Base-by-base conservation (phyloP, 2,888 invertebrate genomes). In the Spodoptera littoralis region DNA sequence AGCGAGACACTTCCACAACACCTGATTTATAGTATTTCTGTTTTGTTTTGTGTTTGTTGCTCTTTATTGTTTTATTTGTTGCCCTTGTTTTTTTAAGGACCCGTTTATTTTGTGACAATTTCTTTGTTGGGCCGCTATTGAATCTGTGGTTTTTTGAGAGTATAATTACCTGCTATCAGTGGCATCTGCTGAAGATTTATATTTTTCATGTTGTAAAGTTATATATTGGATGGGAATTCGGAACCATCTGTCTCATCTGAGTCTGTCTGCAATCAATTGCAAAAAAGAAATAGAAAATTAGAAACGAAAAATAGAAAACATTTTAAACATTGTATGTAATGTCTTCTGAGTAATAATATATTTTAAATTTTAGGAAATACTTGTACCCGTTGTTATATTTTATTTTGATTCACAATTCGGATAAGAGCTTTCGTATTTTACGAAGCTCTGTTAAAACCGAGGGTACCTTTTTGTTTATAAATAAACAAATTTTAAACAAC, bases 1-100 rank as follows among this genome's bases (percentile, higher is more conserved):
- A 84, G 73, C 76, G 78, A 79, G 82, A 85, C 84, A 84, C 84
- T 85, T 85, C 85, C 83, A 86, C 85, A 86, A 82, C 86, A 85
- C 80, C 86, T 89, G 88, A 89, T 90, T 90, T 90, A 89, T 89
- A 70, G 82, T 84, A 82, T 82, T 77, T 83, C 77, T 77, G 82
- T 83, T 36, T 86, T 87, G 84, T 87, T 85, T 86, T 84, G 80
- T 84, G 77, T 83, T 85, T 84, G 81, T 83, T 36, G 80, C 75
- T 83, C 64, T 83, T 84, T 80, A 85, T 85, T 84, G 81, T 87
- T 83, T 87, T 85, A 84, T 86, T 86, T 83, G 79, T 68, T 62
- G 70, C 63, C 71, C 67, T 72, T 76, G 64, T 79, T 83, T 83
- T 80, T 80, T 81, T 75, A 65, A 79, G 76, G 65, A 60, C 60